phyloP scores from a whole-genome alignment of 2,113 vertebrate genomes.

The Kryptolebias marmoratus region DNA sequence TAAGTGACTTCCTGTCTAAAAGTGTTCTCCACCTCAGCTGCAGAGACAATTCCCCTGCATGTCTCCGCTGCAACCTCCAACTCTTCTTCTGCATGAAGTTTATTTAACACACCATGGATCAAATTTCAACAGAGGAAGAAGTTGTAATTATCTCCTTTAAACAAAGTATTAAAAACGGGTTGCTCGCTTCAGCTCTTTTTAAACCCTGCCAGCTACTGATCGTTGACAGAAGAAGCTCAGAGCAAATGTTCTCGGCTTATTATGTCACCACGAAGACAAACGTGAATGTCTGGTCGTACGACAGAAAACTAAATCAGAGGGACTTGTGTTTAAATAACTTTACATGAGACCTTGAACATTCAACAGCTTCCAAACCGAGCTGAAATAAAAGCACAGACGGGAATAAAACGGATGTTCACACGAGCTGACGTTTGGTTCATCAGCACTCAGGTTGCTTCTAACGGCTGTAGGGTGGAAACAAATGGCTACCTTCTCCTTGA shows the following conservation, averaged over 20 bases:
- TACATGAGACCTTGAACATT: neutral
- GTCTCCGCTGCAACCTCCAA: no score
- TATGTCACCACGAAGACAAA: neutral
- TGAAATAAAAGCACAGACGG: neutral
- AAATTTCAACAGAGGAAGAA: neutral
- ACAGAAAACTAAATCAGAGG: neutral
- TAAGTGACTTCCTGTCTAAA: no score
- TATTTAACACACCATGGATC: neutral
- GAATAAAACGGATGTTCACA: neutral
- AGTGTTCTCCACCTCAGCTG: no score
- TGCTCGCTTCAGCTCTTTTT: slow-evolving; percentile 8
- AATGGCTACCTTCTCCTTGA: slow-evolving; percentile 10
- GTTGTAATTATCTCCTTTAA: neutral
- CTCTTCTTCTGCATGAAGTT: no score
- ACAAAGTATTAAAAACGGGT: neutral
- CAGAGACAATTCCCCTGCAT: no score
- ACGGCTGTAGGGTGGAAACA: no score
- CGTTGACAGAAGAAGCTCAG: slow-evolving; percentile 14
- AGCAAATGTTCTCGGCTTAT: slow-evolving; percentile 1
- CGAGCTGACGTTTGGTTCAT: no score
- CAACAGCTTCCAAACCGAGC: neutral
- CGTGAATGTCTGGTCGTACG: neutral
- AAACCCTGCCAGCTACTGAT: slow-evolving; percentile 2
- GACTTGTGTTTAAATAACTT: neutral
- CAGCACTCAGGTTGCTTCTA: no score